These are phyloP conservation scores for Thysanoteuthis rhombus DNA, from an alignment of 2,888 invertebrate species.

Conservation along the genomic window DNA sequence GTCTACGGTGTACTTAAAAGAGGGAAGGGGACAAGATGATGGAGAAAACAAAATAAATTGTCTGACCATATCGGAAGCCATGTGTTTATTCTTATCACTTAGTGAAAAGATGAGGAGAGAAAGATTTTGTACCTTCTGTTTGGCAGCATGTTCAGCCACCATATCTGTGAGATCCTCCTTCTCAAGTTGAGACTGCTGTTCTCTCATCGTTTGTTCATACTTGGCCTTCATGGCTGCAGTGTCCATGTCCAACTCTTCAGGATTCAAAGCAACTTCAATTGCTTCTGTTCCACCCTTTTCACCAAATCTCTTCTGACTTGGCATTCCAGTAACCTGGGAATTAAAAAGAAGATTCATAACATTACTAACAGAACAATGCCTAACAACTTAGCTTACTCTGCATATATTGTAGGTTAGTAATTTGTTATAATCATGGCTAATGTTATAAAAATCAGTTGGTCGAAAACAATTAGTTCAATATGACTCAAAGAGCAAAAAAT, in stretches of 20 bases:
- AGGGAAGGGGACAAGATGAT: too few relatives aligned
- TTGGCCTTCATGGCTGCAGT: slow-evolving; percentile 87
- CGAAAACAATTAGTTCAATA: too few relatives aligned
- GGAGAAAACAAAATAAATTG: too few relatives aligned
- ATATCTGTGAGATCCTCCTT: slow-evolving; percentile 97
- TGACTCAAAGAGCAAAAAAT: too few relatives aligned
- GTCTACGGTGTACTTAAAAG: too few relatives aligned
- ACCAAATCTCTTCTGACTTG: slow-evolving; percentile 43
- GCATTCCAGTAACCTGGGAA: slow-evolving; percentile 24
- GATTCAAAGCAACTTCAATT: slow-evolving; percentile 95
- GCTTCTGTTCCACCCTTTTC: slow-evolving; percentile 63
- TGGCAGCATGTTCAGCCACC: slow-evolving; percentile 96
- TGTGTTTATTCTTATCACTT: too few relatives aligned
- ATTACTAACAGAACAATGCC: not conserved
- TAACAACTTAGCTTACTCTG: not conserved
- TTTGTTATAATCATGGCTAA: too few relatives aligned
- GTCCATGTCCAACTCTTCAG: slow-evolving; percentile 95
- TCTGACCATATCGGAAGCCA: too few relatives aligned
- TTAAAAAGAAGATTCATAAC: too few relatives aligned
- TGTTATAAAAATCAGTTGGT: too few relatives aligned
- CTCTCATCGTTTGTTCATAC: slow-evolving; percentile 95
- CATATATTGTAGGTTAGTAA: not conserved
- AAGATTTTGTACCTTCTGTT: slow-evolving; percentile 80
- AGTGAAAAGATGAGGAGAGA: not conserved
- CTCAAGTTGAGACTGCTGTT: slow-evolving; percentile 86